phyloP scores from a whole-genome alignment of 2,888 invertebrate genomes.

The Cerceris ruficornis region DNA sequence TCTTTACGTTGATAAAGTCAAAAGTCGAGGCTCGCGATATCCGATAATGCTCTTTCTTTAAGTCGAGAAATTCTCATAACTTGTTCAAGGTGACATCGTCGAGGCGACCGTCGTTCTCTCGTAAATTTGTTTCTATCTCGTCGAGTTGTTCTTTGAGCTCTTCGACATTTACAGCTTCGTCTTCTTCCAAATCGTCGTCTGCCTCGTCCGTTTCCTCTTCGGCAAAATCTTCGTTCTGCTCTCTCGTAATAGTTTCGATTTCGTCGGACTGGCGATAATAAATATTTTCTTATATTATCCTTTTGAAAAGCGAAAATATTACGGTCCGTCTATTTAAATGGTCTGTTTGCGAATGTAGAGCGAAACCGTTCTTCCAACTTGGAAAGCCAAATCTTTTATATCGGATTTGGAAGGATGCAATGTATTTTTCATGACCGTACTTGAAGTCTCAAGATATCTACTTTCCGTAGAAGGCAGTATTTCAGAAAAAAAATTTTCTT shows the following conservation, averaged over 20 bases:
- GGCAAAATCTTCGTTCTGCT: constrained; percentile 10
- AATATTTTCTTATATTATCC: not conserved
- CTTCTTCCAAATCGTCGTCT: constrained; percentile 67
- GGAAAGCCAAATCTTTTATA: too few relatives aligned
- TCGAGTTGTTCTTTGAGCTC: constrained; percentile 79
- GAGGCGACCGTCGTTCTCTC: constrained; percentile 79
- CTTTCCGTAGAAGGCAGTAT: too few relatives aligned
- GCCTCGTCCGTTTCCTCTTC: constrained; percentile 55
- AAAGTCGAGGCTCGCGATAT: too few relatives aligned
- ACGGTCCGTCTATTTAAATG: too few relatives aligned
- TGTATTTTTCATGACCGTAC: too few relatives aligned
- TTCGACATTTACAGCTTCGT: constrained; percentile 42
- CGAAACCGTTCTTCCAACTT: too few relatives aligned
- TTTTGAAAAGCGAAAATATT: too few relatives aligned
- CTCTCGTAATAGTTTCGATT: constrained; percentile 51
- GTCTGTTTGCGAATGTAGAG: too few relatives aligned
- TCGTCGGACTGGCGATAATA: constrained; percentile 49
- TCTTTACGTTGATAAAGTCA: too few relatives aligned
- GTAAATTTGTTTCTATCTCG: constrained; percentile 79
- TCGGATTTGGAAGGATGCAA: too few relatives aligned
- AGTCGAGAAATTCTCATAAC: constrained; percentile 55
- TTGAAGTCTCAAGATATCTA: too few relatives aligned
- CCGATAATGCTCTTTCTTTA: not conserved
- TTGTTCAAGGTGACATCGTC: constrained; percentile 80
- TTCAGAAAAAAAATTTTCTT: too few relatives aligned